phyloP scores from a whole-genome alignment of 1,140 invertebrate species.

The Diploscapter pachys region DNA sequence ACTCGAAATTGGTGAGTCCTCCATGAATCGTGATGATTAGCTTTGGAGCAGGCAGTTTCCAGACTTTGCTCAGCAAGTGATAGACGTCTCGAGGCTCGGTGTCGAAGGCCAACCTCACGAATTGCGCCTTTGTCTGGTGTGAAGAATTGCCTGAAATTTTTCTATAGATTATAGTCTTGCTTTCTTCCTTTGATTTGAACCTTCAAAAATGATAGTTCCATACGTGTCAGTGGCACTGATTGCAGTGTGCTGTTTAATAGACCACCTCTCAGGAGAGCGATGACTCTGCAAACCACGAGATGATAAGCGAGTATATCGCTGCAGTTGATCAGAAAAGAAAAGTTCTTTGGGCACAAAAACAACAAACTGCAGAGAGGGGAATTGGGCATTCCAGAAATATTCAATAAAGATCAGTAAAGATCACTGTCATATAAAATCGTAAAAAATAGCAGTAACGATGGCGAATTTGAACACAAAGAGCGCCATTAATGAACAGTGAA shows the following conservation, averaged over 20 bases:
- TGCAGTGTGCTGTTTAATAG: slow-evolving; percentile 44
- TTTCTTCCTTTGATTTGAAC: neutral
- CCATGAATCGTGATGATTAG: slow-evolving; percentile 94
- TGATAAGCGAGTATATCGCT: neutral
- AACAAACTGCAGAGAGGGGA: neutral
- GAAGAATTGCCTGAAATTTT: neutral
- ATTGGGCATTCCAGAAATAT: neutral
- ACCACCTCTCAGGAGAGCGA: slow-evolving; percentile 35
- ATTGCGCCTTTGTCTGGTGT: slow-evolving; percentile 92
- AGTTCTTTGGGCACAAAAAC: neutral
- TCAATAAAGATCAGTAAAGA: neutral
- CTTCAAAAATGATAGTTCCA: slow-evolving; percentile 94
- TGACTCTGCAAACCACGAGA: neutral
- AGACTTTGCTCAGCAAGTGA: slow-evolving; percentile 84
- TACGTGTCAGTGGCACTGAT: slow-evolving; percentile 79
- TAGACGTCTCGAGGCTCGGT: slow-evolving; percentile 86
- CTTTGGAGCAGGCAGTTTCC: slow-evolving; percentile 88
- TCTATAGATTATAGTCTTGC: neutral
- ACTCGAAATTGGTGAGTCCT: slow-evolving; percentile 89
- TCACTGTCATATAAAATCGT: neutral
- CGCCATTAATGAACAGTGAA: no score
- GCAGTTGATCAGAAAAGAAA: neutral
- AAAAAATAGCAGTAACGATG: no score
- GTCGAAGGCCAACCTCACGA: slow-evolving; percentile 84
- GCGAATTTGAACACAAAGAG: no score